phyloP scores from a whole-genome alignment of 2,113 vertebrate genomes.

The Cyphomyrus plagiostoma region DNA sequence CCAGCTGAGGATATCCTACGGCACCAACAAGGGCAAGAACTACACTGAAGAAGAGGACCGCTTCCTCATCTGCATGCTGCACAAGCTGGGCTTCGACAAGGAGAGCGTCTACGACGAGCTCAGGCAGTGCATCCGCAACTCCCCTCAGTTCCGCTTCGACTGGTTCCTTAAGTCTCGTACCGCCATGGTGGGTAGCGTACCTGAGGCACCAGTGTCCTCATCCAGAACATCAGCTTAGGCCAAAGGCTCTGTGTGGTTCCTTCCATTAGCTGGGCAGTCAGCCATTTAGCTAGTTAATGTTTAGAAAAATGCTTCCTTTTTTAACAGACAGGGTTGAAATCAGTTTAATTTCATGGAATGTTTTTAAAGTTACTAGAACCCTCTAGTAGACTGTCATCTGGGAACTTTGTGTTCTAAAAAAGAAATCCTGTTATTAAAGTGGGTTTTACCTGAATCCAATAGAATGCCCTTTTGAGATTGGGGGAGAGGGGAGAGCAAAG shows the following conservation, averaged over 20 bases:
- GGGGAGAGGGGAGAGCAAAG: neutral
- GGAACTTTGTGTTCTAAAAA: neutral
- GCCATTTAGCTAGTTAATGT: neutral
- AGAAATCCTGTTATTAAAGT: neutral
- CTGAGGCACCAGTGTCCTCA: neutral
- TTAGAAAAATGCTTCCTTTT: neutral
- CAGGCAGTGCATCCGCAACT: conserved; percentile 93
- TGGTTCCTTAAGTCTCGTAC: conserved; percentile 99
- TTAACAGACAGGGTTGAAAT: neutral
- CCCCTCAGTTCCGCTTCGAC: conserved; percentile 95
- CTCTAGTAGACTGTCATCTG: neutral
- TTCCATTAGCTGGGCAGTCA: neutral
- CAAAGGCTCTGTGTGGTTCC: neutral
- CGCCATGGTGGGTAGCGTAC: conserved; percentile 72
- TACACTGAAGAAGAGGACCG: conserved; percentile 97
- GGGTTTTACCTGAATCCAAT: neutral
- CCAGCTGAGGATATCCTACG: conserved; percentile 93
- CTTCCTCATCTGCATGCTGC: conserved; percentile 97
- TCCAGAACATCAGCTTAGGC: neutral
- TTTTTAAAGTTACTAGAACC: neutral
- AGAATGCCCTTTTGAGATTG: neutral
- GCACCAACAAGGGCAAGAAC: conserved; percentile 98
- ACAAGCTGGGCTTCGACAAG: conserved; percentile 96
- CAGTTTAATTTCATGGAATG: neutral
- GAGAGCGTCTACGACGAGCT: conserved; percentile 96